Conservation (phyloP, 2,888 invertebrate species). For the Brachycybe producta region DNA sequence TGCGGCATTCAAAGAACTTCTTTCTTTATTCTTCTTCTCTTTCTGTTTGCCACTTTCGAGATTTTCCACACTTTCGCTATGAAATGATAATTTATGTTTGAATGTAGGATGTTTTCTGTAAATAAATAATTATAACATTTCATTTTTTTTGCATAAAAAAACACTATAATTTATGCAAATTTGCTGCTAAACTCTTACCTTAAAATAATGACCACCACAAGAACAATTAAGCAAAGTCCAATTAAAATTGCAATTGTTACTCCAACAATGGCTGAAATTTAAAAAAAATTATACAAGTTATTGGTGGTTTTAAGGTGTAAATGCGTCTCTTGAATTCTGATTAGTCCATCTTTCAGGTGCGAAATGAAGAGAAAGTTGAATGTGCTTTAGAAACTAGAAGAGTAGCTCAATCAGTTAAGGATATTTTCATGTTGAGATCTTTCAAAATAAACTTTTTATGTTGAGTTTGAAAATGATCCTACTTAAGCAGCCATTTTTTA, state of each 20-base stretch:
- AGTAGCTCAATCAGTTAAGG: too few species aligned
- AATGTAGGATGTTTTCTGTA: neutral
- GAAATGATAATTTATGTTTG: constrained; percentile 8
- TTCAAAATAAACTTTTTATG: neutral
- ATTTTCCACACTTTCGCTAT: constrained; percentile 14
- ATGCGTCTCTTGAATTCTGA: too few species aligned
- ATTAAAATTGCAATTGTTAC: constrained; percentile 10
- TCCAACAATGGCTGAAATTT: constrained; percentile 3
- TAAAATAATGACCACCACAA: constrained; percentile 6
- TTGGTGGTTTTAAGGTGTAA: too few species aligned
- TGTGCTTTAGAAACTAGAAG: too few species aligned
- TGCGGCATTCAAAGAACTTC: too few species aligned
- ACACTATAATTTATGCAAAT: neutral
- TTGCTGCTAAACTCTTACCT: neutral
- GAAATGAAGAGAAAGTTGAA: too few species aligned
- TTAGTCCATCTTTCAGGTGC: too few species aligned
- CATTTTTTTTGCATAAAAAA: neutral
- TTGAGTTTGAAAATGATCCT: too few species aligned
- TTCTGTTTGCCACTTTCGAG: constrained; percentile 9
- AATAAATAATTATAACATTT: neutral
- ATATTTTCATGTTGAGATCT: neutral
- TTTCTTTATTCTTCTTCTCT: neutral
- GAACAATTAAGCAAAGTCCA: constrained; percentile 5
- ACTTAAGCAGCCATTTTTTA: too few species aligned
- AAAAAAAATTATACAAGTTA: too few species aligned